Percentiles rank a stretch among this genome's conserved stretches.
Conservation (phyloP, 2,888 invertebrate genomes). For the Tuberolachnus salignus region DNA sequence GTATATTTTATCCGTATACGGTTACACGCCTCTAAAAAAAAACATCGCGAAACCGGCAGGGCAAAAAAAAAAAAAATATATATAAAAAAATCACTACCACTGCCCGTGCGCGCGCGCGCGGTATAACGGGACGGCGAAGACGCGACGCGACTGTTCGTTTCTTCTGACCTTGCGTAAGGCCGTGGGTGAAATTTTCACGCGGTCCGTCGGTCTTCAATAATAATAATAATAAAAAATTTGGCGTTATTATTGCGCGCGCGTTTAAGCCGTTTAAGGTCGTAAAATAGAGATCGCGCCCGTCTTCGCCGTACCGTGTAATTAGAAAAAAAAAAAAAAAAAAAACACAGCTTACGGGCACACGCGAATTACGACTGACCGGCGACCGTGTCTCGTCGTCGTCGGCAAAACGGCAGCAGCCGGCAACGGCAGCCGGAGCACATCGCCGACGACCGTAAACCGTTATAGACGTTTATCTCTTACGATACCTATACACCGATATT, state of each 20-base stretch:
- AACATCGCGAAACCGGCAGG: neutral
- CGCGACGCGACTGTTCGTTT: neutral
- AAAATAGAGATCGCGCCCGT: constrained; percentile 14
- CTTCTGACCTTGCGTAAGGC: constrained; percentile 40
- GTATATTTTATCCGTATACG: too few species aligned
- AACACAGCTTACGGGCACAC: neutral
- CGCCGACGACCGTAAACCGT: constrained; percentile 29
- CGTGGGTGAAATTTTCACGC: constrained; percentile 39
- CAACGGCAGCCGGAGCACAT: neutral
- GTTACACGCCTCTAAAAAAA: too few species aligned
- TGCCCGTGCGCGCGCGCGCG: neutral
- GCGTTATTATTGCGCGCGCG: constrained; percentile 14
- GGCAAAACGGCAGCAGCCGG: neutral
- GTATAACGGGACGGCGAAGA: constrained; percentile 1
- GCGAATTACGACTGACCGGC: neutral
- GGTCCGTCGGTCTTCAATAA: neutral
- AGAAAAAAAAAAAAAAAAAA: too few species aligned
- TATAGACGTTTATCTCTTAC: constrained; percentile 25
- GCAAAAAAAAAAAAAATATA: too few species aligned
- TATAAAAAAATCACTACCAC: constrained; percentile 16
- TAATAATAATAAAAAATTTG: constrained; percentile 8
- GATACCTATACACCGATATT: neutral
- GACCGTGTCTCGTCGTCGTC: neutral
- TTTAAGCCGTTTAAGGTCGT: constrained; percentile 32
- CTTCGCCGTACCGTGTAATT: too few species aligned